Evolutionary conservation across 2,888 invertebrate genomes (phyloP), one percentile per base, ranked within the genome.

Genomic region (Sesamia inferens): DNA sequence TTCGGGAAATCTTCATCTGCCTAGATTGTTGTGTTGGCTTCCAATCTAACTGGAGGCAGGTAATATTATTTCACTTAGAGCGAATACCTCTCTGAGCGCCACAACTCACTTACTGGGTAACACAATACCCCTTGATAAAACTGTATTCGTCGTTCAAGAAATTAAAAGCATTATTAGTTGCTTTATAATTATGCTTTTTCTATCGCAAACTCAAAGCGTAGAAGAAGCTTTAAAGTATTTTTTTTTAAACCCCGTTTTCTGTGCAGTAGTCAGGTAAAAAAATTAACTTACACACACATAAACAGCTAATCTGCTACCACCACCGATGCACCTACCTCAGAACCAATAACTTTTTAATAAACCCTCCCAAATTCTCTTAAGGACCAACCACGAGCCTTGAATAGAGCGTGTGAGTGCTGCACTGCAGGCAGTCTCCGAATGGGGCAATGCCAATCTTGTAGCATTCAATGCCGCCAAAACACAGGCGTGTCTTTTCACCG

Each of bases 351-450:
- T 55, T 73, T n/a, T 7, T 58, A 59, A 71, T 55, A 14, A 31
- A 48, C 47, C 5, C n/a, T 58, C 24, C 24, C 62, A 70, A 69
- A 69, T 77, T 6, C 14, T 31, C 16, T 5, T 4, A 62, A 82
- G 68, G 73, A 61, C 81, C 76, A 65, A 13, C 24, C 24, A n/a
- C 42, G n/a, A 70, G 19, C 16, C 14, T 4, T 24, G 64, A 81
- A 57, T 81, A 58, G 39, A 14, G 39, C 64, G n/a, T n/a, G n/a
- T 58, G 67, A 72, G 68, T 57, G 68, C 42, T 13, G n/a, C 22
- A 66, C 54, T 47, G 64, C 55, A 61, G 67, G 57, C 22, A 13
- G 74, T 79, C n/a, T 66, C n/a, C 69, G n/a, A 31, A 54, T 74
- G 85, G 78, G n/a, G n/a, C n/a, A n/a, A n/a, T n/a, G n/a, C n/a